phyloP scores from a whole-genome alignment of 2,888 invertebrate genomes.

The Synergus laeviventris region DNA sequence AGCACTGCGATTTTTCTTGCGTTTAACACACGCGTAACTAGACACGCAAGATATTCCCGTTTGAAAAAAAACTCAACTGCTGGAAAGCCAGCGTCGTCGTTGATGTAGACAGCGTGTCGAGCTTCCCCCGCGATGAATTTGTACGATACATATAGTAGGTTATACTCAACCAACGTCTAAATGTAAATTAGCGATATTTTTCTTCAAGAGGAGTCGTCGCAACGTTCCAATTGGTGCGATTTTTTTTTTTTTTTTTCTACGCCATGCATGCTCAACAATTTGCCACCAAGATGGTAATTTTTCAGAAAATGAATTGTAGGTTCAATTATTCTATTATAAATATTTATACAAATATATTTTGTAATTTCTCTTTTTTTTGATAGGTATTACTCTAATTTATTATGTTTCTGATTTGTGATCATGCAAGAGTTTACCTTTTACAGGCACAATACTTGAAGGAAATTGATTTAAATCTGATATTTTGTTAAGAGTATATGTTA shows the following conservation, averaged over 20 bases:
- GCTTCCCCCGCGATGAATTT: conserved; percentile 41
- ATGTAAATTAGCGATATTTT: conserved; percentile 39
- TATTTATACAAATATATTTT: conserved; percentile 4
- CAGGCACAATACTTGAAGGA: not conserved
- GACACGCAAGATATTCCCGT: not conserved
- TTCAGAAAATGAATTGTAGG: not conserved
- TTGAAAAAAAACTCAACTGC: not conserved
- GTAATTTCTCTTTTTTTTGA: conserved; percentile 5
- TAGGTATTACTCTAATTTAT: conserved; percentile 5
- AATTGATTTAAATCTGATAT: not conserved
- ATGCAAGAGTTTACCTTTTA: not conserved
- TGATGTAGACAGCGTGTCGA: conserved; percentile 34
- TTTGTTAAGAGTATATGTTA: too few relatives aligned
- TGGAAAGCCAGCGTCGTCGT: conserved; percentile 36
- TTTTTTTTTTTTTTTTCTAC: conserved; percentile 9
- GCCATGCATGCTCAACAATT: conserved; percentile 1
- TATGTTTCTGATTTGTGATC: conserved; percentile 26
- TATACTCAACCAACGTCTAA: conserved; percentile 36
- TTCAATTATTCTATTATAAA: not conserved
- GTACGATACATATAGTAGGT: conserved; percentile 44
- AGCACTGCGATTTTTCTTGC: conserved; percentile 11
- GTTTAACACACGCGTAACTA: not conserved
- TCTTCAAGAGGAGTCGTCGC: conserved; percentile 40
- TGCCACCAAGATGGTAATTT: not conserved
- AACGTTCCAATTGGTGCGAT: conserved; percentile 10